Base-by-base conservation (phyloP, 2,113 vertebrate species). In the Rousettus leschenaultii region DNA sequence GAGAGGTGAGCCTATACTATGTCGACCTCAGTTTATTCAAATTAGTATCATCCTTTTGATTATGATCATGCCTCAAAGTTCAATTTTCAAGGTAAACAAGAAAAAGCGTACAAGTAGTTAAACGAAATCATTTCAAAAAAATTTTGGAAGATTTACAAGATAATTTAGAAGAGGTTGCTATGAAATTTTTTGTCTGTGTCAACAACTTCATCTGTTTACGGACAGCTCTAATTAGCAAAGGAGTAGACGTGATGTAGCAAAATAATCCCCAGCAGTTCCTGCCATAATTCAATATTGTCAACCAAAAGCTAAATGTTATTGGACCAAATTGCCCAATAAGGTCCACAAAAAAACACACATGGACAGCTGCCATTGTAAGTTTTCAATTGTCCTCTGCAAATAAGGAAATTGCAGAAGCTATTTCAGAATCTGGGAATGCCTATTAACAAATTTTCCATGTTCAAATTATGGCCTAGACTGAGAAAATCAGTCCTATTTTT, bases 101-200 rank as follows among this genome's bases (percentile, higher is more conserved):
- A 89, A 85, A 98, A 96, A 63, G 12, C 73, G 93, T 74, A 89
- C 83, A 94, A 95, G 95, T 90, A 96, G 78, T 98, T 89, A 92
- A 61, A 85, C 48, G 13, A 77, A 97, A 74, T 43, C 26, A 10
- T 96, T 97, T 97, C 77, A 70, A 87, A 97, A 97, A 95, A 59
- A 57, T 96, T 48, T 73, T 73, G 91, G 40, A 91, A 94, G 86
- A 93, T 95, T 94, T 6, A 3, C 26, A 14, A 87, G 66, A 92
- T 96, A 94, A 94, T 98, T 97, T 91, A 97, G 93, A 94, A 92
- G 87, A 73, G 9, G 22, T 86, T 97, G 43, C 71, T 90, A 94
- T 11, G 87, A 95, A 93, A 97, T 94, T 75, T 84, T 97, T 91
- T 96, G 59, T 89, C 93, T 96, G 63, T 57, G 98, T 96, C 83